Base-by-base conservation (phyloP, 1,140 invertebrate species). In the Pachyrhynchus sulphureomaculatus region DNA sequence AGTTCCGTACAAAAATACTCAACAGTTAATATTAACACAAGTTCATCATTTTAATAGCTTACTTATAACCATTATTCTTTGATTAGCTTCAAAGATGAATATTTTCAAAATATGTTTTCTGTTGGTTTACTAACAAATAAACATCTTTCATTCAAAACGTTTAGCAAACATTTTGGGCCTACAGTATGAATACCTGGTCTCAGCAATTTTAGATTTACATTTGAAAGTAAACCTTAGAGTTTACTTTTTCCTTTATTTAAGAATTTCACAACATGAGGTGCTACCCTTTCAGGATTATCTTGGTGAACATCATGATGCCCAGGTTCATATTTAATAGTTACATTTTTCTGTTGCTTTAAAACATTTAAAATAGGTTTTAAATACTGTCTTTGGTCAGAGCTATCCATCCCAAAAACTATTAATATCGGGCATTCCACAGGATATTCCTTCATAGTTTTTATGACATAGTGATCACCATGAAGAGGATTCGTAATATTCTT, bases 271-370 rank as follows among this genome's bases (percentile, higher is more conserved):
- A 84, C 67, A 53, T 75, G 41, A 5, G 69, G 66, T 4, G 78
- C 79, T 42, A 86, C 71, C 55, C 54, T 75, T 71, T 83, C 78
- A 4, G 86, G 83, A 69, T 82, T 67, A 64, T 83, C 82, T 59
- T 84, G 76, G 70, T 88, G 86, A 8, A 86, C 74, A 75, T 87
- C 84, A 76, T 88, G 86, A 74, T 81, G 81, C 13, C 86, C 86
- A 15, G 79, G 70, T 20, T 87, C 76, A 55, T 74, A 62, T 36
- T 74, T 48, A 1, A 75, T 67, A 36, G 58, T 55, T 60, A 71
- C 63, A 64, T 69, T 69, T 29, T 71, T 62, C 62, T 68, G 67
- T 17, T 58, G 66, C 29, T 68, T 65, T 21, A 70, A 44, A 32
- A 24, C 36, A 37, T 60, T 21, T 44, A 23, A 32, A 44, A 29